Evolutionary conservation across 1,140 invertebrate species (phyloP).

Genomic region (Pseudobourletiella spinata): DNA sequence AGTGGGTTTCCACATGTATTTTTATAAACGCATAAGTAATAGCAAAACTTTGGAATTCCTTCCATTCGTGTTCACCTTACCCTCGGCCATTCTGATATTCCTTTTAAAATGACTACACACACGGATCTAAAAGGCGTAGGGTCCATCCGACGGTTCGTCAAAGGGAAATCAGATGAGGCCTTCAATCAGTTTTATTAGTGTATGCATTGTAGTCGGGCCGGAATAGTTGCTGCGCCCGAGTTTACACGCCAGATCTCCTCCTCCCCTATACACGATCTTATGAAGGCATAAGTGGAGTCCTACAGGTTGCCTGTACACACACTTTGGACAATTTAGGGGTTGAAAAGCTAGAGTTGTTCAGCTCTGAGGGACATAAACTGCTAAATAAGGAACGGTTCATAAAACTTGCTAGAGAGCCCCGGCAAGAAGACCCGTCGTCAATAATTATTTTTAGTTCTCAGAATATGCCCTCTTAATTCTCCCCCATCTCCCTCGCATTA

Average conservation of each 20-base stretch:
- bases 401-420: background rate
- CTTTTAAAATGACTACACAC: background rate
- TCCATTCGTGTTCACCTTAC: background rate
- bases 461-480: background rate
- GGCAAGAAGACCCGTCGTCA: background rate
- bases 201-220: background rate
- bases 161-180: constrained; percentile 3
- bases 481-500: too few species aligned
- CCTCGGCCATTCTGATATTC: background rate
- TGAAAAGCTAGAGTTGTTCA: too few species aligned
- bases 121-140: background rate
- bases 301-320: too few species aligned
- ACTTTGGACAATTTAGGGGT: too few species aligned
- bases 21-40: background rate
- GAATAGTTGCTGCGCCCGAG: background rate
- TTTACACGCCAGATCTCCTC: background rate
- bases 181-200: constrained; percentile 6
- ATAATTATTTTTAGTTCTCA: background rate
- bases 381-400: background rate
- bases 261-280: background rate
- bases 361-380: too few species aligned
- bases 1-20: background rate
- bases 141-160: background rate
- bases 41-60: background rate
- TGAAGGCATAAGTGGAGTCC: too few species aligned